phyloP scores from a whole-genome alignment of 1,140 invertebrate species.

The Triops cancriformis region DNA sequence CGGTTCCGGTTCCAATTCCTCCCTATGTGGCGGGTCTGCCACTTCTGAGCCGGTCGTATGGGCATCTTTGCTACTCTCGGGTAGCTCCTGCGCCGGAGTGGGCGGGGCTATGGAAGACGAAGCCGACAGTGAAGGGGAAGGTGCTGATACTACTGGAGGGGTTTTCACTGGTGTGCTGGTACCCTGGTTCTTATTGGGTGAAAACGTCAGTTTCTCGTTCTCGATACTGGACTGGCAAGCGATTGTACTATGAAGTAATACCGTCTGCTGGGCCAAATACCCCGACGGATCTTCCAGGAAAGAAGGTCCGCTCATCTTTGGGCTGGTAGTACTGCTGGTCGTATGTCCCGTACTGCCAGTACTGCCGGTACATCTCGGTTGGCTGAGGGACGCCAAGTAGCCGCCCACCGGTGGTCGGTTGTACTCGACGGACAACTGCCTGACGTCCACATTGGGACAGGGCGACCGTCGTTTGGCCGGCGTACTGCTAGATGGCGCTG shows the following conservation, averaged over 20 bases:
- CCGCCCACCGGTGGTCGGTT: constrained; percentile 38
- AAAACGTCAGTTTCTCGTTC: constrained; percentile 23
- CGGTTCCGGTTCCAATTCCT: constrained; percentile 10
- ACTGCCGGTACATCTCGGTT: constrained; percentile 21
- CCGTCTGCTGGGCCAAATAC: constrained; percentile 77
- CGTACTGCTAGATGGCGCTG: constrained; percentile 17
- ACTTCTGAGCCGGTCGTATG: constrained; percentile 29
- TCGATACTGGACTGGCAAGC: constrained; percentile 56
- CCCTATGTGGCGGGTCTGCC: background rate
- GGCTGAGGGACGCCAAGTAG: constrained; percentile 25
- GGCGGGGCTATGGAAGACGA: constrained; percentile 29
- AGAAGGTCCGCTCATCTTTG: constrained; percentile 45
- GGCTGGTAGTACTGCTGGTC: constrained; percentile 33
- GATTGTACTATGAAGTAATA: constrained; percentile 71
- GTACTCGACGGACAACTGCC: constrained; percentile 39
- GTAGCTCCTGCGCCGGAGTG: constrained; percentile 22
- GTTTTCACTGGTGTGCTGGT: constrained; percentile 27
- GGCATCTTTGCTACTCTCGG: constrained; percentile 16
- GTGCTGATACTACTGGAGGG: constrained; percentile 27
- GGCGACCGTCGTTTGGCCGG: constrained; percentile 36
- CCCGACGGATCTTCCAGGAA: constrained; percentile 84
- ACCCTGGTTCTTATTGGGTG: constrained; percentile 22
- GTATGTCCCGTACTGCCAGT: constrained; percentile 33
- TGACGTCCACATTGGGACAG: constrained; percentile 50
- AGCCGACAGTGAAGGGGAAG: constrained; percentile 24